phyloP scores from a whole-genome alignment of 2,113 vertebrate genomes.

The Tachycineta bicolor region DNA sequence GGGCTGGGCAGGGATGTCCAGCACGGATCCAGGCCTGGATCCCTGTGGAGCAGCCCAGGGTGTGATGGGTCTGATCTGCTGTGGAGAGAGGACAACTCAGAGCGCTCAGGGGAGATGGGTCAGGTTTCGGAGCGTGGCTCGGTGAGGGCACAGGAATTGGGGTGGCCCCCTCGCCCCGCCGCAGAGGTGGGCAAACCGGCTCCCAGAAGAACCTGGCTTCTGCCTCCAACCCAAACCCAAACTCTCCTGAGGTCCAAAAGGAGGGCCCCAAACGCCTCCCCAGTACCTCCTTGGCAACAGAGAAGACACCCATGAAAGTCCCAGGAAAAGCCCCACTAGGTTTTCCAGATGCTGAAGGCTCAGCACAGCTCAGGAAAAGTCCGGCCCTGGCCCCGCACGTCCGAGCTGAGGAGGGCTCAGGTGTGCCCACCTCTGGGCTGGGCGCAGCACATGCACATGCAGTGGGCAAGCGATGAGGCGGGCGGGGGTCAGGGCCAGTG shows the following conservation, averaged over 20 bases:
- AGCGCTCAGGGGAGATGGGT: neutral
- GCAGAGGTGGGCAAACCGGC: conserved; percentile 44
- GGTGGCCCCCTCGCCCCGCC: neutral
- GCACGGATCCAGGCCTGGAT: neutral
- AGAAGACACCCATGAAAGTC: neutral
- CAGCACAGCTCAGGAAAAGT: neutral
- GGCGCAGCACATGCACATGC: conserved; percentile 67
- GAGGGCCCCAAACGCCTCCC: neutral
- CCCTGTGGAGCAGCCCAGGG: neutral
- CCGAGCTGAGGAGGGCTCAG: neutral
- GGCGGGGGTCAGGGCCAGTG: neutral
- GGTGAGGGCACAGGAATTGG: neutral
- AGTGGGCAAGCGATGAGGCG: conserved; percentile 25
- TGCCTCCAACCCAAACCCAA: neutral
- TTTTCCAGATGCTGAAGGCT: neutral
- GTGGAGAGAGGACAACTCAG: neutral
- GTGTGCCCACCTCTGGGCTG: conserved; percentile 62
- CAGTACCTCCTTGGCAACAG: neutral
- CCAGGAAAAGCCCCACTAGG: neutral
- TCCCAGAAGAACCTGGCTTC: neutral
- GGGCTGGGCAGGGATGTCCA: neutral
- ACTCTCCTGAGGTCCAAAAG: conserved; percentile 13
- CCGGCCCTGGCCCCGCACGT: neutral
- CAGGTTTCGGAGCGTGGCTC: neutral
- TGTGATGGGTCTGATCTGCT: neutral